Conservation (phyloP, 2,797 vertebrate species). For the Podargus strigoides region DNA sequence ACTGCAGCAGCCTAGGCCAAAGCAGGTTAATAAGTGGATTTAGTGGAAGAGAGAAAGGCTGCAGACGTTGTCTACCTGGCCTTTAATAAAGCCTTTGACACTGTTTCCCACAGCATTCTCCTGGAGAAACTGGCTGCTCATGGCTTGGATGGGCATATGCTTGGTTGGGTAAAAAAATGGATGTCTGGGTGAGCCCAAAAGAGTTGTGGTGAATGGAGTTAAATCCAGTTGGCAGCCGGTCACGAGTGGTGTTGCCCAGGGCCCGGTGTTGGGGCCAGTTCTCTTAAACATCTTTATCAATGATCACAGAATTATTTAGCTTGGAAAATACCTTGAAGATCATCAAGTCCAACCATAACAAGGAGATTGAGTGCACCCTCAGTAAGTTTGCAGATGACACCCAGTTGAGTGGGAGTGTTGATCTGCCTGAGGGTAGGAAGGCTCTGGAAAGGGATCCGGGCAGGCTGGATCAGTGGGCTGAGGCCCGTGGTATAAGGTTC, state of each 20-base stretch:
- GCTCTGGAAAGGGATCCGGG: not conserved
- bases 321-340: no score
- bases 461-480: accelerated
- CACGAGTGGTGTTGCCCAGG: not conserved
- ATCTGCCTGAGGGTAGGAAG: not conserved
- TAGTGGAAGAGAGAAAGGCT: not conserved
- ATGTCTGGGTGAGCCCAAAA: not conserved
- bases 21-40: not conserved
- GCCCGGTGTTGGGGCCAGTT: not conserved
- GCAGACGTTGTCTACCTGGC: not conserved
- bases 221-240: not conserved
- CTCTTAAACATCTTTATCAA: not conserved
- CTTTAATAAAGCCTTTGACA: not conserved
- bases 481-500: not conserved
- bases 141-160: no score
- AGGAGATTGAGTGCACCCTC: accelerated
- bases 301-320: no score
- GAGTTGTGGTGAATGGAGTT: not conserved
- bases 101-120: not conserved
- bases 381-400: accelerated
- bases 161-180: not conserved
- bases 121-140: not conserved
- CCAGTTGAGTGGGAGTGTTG: not conserved
- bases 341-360: no score
- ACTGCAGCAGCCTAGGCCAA: not conserved